Conservation (phyloP, 2,113 vertebrate genomes). For the Equus przewalskii region DNA sequence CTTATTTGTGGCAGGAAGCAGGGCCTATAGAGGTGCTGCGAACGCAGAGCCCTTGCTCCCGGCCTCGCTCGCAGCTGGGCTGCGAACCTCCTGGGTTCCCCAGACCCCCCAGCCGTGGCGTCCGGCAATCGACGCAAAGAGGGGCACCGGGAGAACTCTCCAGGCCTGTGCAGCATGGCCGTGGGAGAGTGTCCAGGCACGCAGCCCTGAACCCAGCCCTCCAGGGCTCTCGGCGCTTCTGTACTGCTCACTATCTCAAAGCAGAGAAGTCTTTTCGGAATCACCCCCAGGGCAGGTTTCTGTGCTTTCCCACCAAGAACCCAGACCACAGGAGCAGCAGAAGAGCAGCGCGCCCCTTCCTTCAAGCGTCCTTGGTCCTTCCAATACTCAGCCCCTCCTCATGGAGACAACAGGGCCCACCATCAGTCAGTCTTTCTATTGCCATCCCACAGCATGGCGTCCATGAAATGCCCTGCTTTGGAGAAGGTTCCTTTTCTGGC, state of each 20-base stretch:
- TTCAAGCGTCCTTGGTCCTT: not conserved
- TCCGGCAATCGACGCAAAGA: not conserved
- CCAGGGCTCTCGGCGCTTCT: not conserved
- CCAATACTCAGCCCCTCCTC: no score
- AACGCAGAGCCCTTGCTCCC: rapidly evolving
- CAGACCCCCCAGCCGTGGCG: not conserved
- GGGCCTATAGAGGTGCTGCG: not conserved
- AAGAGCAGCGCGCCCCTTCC: not conserved
- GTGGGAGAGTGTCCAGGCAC: not conserved
- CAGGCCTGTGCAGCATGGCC: not conserved
- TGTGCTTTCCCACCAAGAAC: not conserved
- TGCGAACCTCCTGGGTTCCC: no score
- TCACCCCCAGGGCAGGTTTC: not conserved
- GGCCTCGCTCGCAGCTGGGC: not conserved
- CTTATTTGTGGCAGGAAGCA: not conserved
- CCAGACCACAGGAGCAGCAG: not conserved
- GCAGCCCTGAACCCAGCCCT: not conserved
- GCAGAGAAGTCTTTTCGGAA: not conserved
- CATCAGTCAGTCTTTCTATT: not conserved
- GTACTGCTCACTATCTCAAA: not conserved
- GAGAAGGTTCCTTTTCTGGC: no score
- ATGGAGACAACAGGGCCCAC: not conserved
- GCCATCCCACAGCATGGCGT: no score
- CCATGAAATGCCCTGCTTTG: not conserved
- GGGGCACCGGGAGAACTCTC: not conserved